These are phyloP conservation scores for Athetis lepigone DNA, from an alignment of 2,888 invertebrate genomes.

Conservation along the genomic window DNA sequence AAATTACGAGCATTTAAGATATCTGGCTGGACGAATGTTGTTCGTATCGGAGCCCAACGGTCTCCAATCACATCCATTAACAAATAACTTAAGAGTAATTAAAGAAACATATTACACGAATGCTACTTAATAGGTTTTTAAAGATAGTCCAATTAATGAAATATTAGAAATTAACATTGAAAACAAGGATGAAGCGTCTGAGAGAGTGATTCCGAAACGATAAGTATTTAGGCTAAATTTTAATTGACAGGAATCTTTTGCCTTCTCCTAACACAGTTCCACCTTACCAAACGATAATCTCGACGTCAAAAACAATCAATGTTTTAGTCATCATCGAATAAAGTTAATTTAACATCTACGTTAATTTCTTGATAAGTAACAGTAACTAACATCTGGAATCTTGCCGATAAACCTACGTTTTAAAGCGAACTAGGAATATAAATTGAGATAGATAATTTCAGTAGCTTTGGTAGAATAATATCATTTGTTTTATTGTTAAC, in stretches of 20 bases:
- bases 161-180: conserved; percentile 63
- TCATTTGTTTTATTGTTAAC: conserved; percentile 77
- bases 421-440: conserved; percentile 90
- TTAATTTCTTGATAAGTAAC: conserved; percentile 82
- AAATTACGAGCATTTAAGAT: conserved; percentile 74
- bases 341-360: conserved; percentile 77
- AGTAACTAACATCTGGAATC: conserved; percentile 88
- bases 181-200: conserved; percentile 54
- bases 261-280: conserved; percentile 86
- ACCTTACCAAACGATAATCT: conserved; percentile 84
- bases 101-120: conserved; percentile 72
- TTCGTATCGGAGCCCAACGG: conserved; percentile 69
- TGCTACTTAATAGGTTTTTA: conserved; percentile 65
- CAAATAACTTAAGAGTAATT: conserved; percentile 77
- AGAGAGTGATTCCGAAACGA: conserved; percentile 74
- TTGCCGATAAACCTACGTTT: conserved; percentile 88
- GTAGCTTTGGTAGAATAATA: conserved; percentile 89
- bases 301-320: conserved; percentile 74
- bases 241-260: conserved; percentile 76
- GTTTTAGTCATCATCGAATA: conserved; percentile 75
- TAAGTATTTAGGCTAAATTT: conserved; percentile 76
- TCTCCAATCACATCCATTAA: conserved; percentile 74
- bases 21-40: conserved; percentile 69
- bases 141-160: conserved; percentile 67
- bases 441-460: conserved; percentile 89